Evolutionary conservation across 1,140 invertebrate species (phyloP).

Genomic region (Zaprionus ornatus): DNA sequence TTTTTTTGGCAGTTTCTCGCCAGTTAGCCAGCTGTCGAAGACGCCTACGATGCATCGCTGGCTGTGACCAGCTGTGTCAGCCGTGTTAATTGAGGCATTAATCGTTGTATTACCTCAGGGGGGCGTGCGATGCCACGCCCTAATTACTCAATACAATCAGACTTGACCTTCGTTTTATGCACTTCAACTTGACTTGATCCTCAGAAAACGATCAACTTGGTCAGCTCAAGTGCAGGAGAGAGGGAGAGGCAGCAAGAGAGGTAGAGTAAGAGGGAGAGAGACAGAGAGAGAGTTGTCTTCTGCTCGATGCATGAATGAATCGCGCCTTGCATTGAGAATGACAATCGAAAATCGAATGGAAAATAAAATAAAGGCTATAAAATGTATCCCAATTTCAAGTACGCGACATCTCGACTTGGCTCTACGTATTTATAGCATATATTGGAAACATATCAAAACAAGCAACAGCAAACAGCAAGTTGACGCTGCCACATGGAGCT

Average conservation of each 20-base stretch:
- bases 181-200: conserved; percentile 70
- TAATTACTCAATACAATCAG: conserved; percentile 70
- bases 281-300: conserved; percentile 5
- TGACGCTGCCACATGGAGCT: conserved; percentile 70
- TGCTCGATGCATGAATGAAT: conserved; percentile 53
- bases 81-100: conserved; percentile 74
- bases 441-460: conserved; percentile 59
- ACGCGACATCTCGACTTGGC: conserved; percentile 56
- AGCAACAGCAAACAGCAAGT: conserved; percentile 30
- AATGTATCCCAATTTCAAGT: conserved; percentile 80
- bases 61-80: conserved; percentile 48
- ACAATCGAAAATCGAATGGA: conserved; percentile 25
- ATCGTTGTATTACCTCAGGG: conserved; percentile 52
- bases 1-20: conserved; percentile 31
- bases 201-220: conserved; percentile 8
- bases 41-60: conserved; percentile 34
- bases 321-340: conserved; percentile 37
- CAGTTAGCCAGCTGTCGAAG: conserved; percentile 36
- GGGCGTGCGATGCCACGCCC: conserved; percentile 65
- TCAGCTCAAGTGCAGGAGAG: conserved; percentile 24
- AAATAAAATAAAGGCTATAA: conserved; percentile 58
- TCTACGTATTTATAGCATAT: conserved; percentile 76
- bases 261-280: background rate
- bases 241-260: background rate
- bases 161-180: conserved; percentile 54